These are phyloP conservation scores for Falcunculus frontatus DNA, from an alignment of 2,113 vertebrate genomes.

Conservation along the genomic window DNA sequence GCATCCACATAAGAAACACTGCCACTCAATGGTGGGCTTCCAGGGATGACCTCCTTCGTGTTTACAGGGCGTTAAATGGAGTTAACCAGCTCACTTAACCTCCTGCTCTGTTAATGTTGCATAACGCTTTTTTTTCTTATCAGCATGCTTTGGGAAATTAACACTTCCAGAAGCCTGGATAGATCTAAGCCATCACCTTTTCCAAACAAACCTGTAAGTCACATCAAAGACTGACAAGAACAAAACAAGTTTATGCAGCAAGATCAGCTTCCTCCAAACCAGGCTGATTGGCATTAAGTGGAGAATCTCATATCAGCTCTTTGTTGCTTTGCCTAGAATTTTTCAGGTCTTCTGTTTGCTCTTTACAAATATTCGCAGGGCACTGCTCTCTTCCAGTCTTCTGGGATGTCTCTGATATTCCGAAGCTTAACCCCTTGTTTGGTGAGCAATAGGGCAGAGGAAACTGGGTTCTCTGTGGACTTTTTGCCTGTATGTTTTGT, in stretches of 20 bases:
- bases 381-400: background rate
- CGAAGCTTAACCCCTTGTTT: background rate
- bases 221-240: conserved; percentile 54
- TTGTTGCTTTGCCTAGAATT: conserved; percentile 28
- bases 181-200: conserved; percentile 42
- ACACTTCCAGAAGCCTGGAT: conserved; percentile 18
- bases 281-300: conserved; percentile 9
- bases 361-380: conserved; percentile 36
- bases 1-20: background rate
- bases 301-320: conserved; percentile 27
- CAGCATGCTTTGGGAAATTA: conserved; percentile 14
- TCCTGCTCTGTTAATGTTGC: background rate
- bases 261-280: background rate
- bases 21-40: background rate
- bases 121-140: background rate
- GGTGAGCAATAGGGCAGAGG: background rate
- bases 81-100: background rate
- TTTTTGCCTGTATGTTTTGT: background rate
- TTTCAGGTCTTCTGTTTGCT: conserved; percentile 47
- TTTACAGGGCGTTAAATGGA: background rate
- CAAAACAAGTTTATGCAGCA: conserved; percentile 45
- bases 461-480: background rate
- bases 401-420: conserved; percentile 18
- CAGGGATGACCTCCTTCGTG: background rate
- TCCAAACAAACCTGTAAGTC: conserved; percentile 27